phyloP scores from a whole-genome alignment of 2,888 invertebrate genomes.

The Metacarcinus magister region DNA sequence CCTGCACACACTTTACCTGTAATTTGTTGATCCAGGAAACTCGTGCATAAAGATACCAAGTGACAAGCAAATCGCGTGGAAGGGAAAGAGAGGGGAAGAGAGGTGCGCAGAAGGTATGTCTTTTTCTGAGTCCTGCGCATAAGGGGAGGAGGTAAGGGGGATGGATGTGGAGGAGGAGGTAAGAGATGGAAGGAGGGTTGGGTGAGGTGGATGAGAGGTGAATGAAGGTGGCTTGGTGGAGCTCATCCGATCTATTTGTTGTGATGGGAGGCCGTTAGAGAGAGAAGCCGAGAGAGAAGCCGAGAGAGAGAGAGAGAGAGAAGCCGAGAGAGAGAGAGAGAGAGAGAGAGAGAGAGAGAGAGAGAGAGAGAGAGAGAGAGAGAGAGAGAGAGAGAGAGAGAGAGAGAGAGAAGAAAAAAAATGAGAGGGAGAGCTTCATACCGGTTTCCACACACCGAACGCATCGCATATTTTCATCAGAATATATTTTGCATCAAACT shows the following conservation, averaged over 20 bases:
- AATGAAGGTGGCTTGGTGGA: background rate
- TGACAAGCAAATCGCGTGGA: background rate
- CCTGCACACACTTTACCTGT: background rate
- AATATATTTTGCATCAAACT: background rate
- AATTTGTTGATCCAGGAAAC: background rate
- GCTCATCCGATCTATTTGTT: background rate
- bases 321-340: background rate
- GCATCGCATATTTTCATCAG: background rate
- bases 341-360: slow-evolving; percentile 22
- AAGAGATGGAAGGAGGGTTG: background rate
- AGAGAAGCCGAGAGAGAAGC: background rate
- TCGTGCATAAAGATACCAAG: background rate
- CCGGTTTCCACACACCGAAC: background rate
- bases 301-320: background rate
- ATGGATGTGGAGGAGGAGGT: background rate
- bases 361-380: background rate
- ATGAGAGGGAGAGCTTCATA: background rate
- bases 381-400: background rate
- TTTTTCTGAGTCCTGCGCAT: background rate
- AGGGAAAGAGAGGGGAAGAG: background rate
- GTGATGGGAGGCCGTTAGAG: background rate
- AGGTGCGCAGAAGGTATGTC: background rate
- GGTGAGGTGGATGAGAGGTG: background rate
- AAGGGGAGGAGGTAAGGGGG: background rate
- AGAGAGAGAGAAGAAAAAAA: background rate